Conservation (phyloP, 2,113 vertebrate species). For the Heteronetta atricapilla region DNA sequence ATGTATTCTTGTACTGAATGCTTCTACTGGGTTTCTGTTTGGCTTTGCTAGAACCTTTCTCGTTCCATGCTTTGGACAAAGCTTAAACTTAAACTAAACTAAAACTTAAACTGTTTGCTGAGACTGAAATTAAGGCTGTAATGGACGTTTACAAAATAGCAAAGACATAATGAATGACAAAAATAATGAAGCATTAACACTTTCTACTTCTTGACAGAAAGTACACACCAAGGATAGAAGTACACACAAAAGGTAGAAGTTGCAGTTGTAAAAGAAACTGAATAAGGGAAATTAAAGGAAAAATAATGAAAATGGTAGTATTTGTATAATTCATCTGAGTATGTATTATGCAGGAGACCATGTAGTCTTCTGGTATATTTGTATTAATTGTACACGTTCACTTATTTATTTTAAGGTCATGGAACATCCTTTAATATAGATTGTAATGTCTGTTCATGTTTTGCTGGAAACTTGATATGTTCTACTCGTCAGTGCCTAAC, state of each 20-base stretch:
- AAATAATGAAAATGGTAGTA: neutral
- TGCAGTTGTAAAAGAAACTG: neutral
- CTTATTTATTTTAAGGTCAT: slow-evolving; percentile 79
- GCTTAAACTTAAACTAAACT: no score
- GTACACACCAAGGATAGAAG: neutral
- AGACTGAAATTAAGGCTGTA: neutral
- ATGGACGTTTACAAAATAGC: neutral
- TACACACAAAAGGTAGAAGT: neutral
- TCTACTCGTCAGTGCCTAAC: slow-evolving; percentile 86
- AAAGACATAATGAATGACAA: neutral
- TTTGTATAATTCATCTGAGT: neutral
- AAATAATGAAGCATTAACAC: neutral
- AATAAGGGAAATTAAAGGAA: neutral
- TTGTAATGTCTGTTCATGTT: slow-evolving; percentile 92
- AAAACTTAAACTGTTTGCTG: neutral
- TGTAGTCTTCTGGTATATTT: neutral
- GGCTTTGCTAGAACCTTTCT: neutral
- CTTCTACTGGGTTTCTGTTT: neutral
- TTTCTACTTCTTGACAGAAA: neutral
- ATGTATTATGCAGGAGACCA: no score
- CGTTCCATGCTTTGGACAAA: neutral
- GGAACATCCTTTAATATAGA: slow-evolving; percentile 87
- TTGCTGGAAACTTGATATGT: slow-evolving; percentile 89
- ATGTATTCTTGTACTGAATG: neutral
- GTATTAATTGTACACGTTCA: neutral